phyloP scores from a whole-genome alignment of 2,888 invertebrate genomes.

The Drosophila kuntzei region DNA sequence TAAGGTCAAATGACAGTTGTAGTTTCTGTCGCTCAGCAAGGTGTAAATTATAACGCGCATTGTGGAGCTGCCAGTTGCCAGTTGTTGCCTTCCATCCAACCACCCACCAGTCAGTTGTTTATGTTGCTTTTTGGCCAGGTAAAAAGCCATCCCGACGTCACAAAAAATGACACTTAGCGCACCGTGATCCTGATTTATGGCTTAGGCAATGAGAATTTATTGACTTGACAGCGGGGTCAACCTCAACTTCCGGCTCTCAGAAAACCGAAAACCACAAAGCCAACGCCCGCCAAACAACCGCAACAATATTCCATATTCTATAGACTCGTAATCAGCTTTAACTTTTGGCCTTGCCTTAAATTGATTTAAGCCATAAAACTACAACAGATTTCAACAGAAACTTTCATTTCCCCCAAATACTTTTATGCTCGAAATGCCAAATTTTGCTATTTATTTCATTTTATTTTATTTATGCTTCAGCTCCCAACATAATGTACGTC shows the following conservation, averaged over 20 bases:
- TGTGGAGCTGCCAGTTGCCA: constrained; percentile 64
- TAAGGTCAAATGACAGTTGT: constrained; percentile 79
- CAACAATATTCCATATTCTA: constrained; percentile 42
- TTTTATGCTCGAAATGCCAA: constrained; percentile 65
- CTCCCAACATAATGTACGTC: constrained; percentile 18
- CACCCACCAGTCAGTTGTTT: constrained; percentile 35
- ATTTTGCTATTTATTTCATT: constrained; percentile 74
- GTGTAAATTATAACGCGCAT: constrained; percentile 81
- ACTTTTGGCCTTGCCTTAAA: constrained; percentile 48
- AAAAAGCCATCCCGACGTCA: constrained; percentile 76
- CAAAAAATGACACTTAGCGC: constrained; percentile 81
- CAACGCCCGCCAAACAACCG: constrained; percentile 6
- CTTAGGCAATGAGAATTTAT: constrained; percentile 81
- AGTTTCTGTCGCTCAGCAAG: constrained; percentile 65
- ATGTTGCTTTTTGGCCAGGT: constrained; percentile 60
- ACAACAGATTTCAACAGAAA: constrained; percentile 47
- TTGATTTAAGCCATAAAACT: constrained; percentile 69
- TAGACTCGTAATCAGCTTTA: constrained; percentile 54
- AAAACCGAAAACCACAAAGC: constrained; percentile 9
- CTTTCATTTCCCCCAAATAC: constrained; percentile 31
- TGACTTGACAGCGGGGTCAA: constrained; percentile 78
- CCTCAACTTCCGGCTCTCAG: constrained; percentile 47
- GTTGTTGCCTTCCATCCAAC: not conserved
- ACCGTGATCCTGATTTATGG: constrained; percentile 80
- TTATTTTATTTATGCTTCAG: constrained; percentile 18